These are phyloP conservation scores for Botrylloides violaceus DNA, from an alignment of 23 tunicate genomes.

Conservation along the genomic window DNA sequence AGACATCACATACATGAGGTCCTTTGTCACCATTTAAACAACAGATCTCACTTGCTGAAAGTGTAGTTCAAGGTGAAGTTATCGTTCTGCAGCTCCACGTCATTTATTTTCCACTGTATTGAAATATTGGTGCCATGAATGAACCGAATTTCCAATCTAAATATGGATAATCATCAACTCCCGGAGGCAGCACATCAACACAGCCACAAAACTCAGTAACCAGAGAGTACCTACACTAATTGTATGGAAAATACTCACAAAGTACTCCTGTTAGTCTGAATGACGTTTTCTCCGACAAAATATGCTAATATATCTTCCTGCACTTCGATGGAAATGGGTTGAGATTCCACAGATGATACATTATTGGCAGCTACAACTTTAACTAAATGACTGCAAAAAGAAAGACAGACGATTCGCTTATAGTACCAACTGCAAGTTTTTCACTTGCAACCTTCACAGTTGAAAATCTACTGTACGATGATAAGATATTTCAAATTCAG, in stretches of 20 bases:
- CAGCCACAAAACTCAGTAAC: no score
- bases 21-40: no score
- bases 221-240: neutral
- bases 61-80: neutral
- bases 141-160: slow-evolving; percentile 6
- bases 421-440: no score
- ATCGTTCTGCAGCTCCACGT: neutral
- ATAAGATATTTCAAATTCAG: no score
- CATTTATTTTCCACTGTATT: slow-evolving; percentile 14
- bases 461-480: no score
- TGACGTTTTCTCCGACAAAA: slow-evolving; percentile 19
- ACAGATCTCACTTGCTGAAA: neutral
- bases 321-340: slow-evolving; percentile 8
- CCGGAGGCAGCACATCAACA: no score
- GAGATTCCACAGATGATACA: slow-evolving; percentile 12
- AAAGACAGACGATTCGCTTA: no score
- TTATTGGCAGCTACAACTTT: slow-evolving; percentile 18
- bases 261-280: neutral
- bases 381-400: slow-evolving; percentile 2
- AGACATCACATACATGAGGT: no score
- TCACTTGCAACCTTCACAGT: no score
- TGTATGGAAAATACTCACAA: slow-evolving; percentile 4
- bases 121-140: slow-evolving; percentile 4
- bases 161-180: neutral
- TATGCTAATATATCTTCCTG: slow-evolving; percentile 16